These are phyloP conservation scores for Nesidiocoris tenuis DNA, from an alignment of 2,888 invertebrate species.

Conservation along the genomic window DNA sequence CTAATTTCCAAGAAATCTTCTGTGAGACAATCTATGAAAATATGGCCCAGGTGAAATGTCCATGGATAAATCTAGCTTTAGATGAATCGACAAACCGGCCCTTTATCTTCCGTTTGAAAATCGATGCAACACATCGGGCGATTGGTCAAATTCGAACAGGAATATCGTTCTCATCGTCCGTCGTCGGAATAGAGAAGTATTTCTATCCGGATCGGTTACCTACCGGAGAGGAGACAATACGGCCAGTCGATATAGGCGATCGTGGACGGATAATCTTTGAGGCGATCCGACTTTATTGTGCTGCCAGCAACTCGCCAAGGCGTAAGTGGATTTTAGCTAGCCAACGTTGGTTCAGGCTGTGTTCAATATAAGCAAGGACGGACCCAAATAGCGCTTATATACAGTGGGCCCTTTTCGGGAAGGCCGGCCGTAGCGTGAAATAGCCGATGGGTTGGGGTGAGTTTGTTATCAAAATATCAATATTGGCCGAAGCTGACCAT, in stretches of 20 bases:
- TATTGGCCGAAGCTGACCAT: conserved; percentile 20
- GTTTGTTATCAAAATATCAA: conserved; percentile 24
- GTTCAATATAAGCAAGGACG: neutral
- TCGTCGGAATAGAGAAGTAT: no score
- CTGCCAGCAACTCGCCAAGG: neutral
- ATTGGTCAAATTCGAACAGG: no score
- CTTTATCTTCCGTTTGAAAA: no score
- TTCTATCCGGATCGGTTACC: no score
- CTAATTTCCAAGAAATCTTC: no score
- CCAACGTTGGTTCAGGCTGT: neutral
- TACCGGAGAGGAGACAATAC: neutral
- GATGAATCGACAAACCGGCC: no score
- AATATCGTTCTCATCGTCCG: no score
- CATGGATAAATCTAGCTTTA: no score
- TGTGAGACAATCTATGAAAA: no score
- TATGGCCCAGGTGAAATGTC: no score
- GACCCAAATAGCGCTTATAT: neutral
- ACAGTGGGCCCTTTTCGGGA: neutral
- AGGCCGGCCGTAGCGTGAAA: neutral
- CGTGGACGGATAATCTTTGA: neutral
- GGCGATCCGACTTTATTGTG: neutral
- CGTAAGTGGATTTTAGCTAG: neutral
- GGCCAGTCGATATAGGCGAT: neutral
- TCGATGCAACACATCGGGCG: no score
- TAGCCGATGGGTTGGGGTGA: neutral